Conservation (phyloP, 2,113 vertebrate species). For the Laterallus jamaicensis region DNA sequence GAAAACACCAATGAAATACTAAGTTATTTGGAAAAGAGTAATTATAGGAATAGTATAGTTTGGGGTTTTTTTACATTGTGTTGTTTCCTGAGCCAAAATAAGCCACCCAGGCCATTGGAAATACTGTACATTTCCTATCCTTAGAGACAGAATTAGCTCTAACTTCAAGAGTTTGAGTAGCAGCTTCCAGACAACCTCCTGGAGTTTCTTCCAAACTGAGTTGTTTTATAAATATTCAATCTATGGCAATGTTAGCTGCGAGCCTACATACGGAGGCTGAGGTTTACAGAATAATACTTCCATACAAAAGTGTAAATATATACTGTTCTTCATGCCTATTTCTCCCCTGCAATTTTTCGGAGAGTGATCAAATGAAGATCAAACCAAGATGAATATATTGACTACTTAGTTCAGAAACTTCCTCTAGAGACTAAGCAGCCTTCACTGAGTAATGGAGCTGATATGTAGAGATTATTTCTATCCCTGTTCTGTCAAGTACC, state of each 20-base stretch:
- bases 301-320: neutral
- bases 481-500: neutral
- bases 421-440: neutral
- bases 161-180: neutral
- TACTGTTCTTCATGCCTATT: neutral
- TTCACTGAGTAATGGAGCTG: neutral
- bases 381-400: neutral
- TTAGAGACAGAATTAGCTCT: neutral
- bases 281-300: neutral
- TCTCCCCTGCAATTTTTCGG: neutral
- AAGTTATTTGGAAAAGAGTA: neutral
- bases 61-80: neutral
- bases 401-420: neutral
- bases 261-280: neutral
- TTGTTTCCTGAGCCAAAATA: neutral
- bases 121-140: neutral
- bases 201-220: neutral
- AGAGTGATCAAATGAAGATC: neutral
- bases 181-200: neutral
- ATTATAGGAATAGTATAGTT: neutral
- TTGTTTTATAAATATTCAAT: neutral
- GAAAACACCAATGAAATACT: neutral
- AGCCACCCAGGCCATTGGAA: neutral
- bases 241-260: neutral
- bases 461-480: neutral